Percentiles rank a stretch among this genome's conserved stretches.
Evolutionary conservation across 2,797 vertebrate genomes (phyloP).

Genomic region (Oreonectes daqikongensis): DNA sequence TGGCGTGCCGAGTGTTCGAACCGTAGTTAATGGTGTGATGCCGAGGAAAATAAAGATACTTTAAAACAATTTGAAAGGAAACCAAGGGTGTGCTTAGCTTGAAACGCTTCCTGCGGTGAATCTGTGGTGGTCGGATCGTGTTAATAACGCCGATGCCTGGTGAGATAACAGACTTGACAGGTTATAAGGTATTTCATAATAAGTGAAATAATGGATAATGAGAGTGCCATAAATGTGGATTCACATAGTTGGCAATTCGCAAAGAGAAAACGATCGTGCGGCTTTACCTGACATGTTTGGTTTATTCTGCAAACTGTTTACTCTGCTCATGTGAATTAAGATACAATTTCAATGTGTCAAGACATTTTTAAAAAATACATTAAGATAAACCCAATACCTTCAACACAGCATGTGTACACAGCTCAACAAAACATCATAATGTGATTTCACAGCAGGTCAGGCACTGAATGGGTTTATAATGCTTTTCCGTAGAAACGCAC

Average conservation of each 20-base stretch:
- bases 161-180: slow-evolving; percentile 39
- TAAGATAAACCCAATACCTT: slow-evolving; percentile 33
- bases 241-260: neutral
- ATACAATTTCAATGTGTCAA: slow-evolving; percentile 13
- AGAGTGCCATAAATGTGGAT: slow-evolving; percentile 36
- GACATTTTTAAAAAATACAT: slow-evolving; percentile 24
- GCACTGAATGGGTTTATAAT: slow-evolving; percentile 30
- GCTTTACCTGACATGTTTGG: neutral
- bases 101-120: slow-evolving; percentile 32
- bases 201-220: slow-evolving; percentile 33
- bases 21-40: slow-evolving; percentile 32
- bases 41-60: slow-evolving; percentile 50
- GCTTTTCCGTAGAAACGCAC: slow-evolving; percentile 5
- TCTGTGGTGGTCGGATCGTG: slow-evolving; percentile 23
- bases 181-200: slow-evolving; percentile 42
- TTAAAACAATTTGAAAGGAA: slow-evolving; percentile 58
- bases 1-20: slow-evolving; percentile 30
- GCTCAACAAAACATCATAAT: slow-evolving; percentile 9
- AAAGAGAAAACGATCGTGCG: neutral
- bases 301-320: slow-evolving; percentile 24
- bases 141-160: slow-evolving; percentile 37
- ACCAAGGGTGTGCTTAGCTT: slow-evolving; percentile 41
- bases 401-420: slow-evolving; percentile 21
- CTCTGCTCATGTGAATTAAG: slow-evolving; percentile 13
- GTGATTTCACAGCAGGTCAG: slow-evolving; percentile 31